Evolutionary conservation across 37 sponge, comb jelly and placozoan species (phyloP), one percentile per base, ranked within the genome.

Genomic region (Halisarca cf. caerulea): DNA sequence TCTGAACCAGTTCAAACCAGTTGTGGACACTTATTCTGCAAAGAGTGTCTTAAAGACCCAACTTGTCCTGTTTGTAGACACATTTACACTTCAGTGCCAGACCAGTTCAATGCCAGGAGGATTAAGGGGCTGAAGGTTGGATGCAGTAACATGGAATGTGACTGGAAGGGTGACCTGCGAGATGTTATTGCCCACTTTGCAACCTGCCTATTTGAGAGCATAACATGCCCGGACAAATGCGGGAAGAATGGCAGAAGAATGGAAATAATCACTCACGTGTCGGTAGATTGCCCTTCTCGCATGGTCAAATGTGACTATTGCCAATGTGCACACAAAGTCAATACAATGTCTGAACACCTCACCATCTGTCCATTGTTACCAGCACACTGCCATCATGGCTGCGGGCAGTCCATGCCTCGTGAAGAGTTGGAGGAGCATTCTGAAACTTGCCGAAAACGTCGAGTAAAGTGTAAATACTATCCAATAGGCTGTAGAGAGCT

Each of bases 21-120:
- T 23, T 74, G 51, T 30, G 77, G 77, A 3, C 77, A 74, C 24
- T 43, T 74, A n/a, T 74, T 74, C 77, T 74, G 77, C 7, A 2
- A 25, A 41, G 36, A 41, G 44, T 74, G 77, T 40, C 77, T 74
- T 1, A 37, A 34, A 34, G 24, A 17, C 2, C 21, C n/a, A 17
- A 18, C 15, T 24, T 74, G 77, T 41, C 77, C 77, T 8, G 77
- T 74, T 20, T 74, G 77, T 39, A 37, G 77, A 74, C 77, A 74
- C 15, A 2, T 2, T 2, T 74, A 43, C 77, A 74, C 77, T 25
- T 74, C 77, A 37, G 36, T 74, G 44, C 39, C 7, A 2, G 77
- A 74, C 45, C 77, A 74, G 25, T 74, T 74, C 25, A 32, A 74
- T 7, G 44, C 77, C 41, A 74, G 77, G 9, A 40, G 36, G 80